Evolutionary conservation across 30 jellyfish, hydroid and myxozoan genomes (phyloP), one percentile per base, ranked within the genome.

Genomic region (Turritopsis dohrnii): DNA sequence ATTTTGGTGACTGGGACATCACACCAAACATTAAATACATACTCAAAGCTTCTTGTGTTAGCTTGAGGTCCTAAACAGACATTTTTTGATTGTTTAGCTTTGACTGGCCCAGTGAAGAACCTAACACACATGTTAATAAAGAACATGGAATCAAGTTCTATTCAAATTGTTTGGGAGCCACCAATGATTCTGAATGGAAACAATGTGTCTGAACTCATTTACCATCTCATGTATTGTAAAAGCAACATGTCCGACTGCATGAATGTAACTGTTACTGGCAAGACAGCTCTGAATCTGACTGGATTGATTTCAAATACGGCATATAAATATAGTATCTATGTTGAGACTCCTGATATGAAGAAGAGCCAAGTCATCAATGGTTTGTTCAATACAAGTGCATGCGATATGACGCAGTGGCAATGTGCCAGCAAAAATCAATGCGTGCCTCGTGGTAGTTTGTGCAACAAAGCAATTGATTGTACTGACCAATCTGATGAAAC

Each of bases 401-500:
- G 77, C 22, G 30, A 69, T 19, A n/a, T 27, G 31, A 23, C 19
- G 22, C 16, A 69, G 8, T 69, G 77, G 77, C 77, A 69, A 69
- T 69, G 77, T 69, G 30, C 77, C 28, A 69, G 77, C 30, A 27
- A 27, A 7, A 19, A 1, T 31, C 28, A 23, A 29, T 75, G 83
- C 21, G 83, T 75, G 18, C 17, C 66, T 0, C 28, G 41, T 21
- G 60, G 22, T 75, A 21, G 41, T 23, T 29, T 75, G 52, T 75
- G 83, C 75, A 75, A 75, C 41, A 31, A 31, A 22, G 28, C 25
- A 23, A 0, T 75, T 1, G 83, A 75, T 75, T 75, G 83, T 29
- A 23, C 28, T 21, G 83, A 75, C 41, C 16, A 29, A 23, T 75
- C 83, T 8, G 83, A 75, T 75, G 83, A 75, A 75, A 22, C 60